Base-by-base conservation (phyloP, 2,113 vertebrate genomes). In the Microtus richardsoni region DNA sequence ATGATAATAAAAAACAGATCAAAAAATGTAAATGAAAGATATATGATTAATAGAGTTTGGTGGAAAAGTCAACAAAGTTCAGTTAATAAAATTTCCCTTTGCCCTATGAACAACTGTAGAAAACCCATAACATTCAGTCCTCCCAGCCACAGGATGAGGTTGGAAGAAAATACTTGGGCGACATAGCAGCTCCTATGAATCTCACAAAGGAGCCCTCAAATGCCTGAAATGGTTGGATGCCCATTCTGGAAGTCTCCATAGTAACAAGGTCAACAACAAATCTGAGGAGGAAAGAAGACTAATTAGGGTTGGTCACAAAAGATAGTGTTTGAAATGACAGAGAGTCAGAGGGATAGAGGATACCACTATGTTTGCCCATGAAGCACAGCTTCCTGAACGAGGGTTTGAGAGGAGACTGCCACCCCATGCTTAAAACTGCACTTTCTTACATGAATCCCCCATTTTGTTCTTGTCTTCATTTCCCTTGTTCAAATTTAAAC, bases 401-500 rank as follows among this genome's bases (percentile, higher is more conserved):
- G 16, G 8, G 24, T 39, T 77, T 71, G 8, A 87, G 26, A 79
- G n/a, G 6, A 47, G 4, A 62, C 62, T 39, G 13, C 41, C 64
- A 77, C 64, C 36, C 52, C 68, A 91, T 36, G 16, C 39, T 95
- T 73, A n/a, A 54, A n/a, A 82, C 54, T 75, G 21, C 4, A 4
- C 36, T 60, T 44, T 75, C 58, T n/a, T 39, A 26, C 10, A 41
- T 58, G 28, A 64, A 44, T 73, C 26, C n/a, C 4, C 36, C 49
- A 64, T 52, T 87, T 71, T 62, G 82, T 41, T 62, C 28, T 86
- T 62, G 30, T 24, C 41, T 80, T 94, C 33, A 87, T 52, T 21
- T 86, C 77, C 52, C 70, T 86, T 94, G 41, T 77, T 58, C 71
- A 64, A 22, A 91, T 88, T 66, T 91, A 80, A 64, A 73, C 24